Base-by-base conservation (phyloP, 2,113 vertebrate genomes). In the Hippocampus mohnikei region DNA sequence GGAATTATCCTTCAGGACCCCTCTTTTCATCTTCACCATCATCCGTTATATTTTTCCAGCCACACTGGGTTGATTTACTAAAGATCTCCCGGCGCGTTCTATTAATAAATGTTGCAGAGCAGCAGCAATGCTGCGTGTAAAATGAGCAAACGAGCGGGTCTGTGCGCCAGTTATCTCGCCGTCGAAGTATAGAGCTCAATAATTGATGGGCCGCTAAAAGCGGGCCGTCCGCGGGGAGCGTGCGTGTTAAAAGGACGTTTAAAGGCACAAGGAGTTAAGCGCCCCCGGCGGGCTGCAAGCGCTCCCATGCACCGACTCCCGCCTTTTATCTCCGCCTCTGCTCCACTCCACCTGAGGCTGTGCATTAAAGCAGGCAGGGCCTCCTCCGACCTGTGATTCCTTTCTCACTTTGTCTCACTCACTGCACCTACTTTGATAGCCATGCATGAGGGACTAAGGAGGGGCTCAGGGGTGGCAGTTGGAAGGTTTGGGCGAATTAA, bases 141-240 rank as follows among this genome's bases (percentile, higher is more conserved):
- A 87, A 89, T 72, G 67, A 21, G 80, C 77, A 56, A 56, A 56
- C 3, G n/a, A 25, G 56, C 20, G 79, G 72, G 77, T 78, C 71
- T 13, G 13, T 79, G 75, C 71, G 66, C 78, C 81, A 64, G 72
- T 80, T 90, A 90, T 90, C 85, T 88, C 75, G 81, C 74, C 84
- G 84, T 91, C 89, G 89, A 92, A 92, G 90, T 85, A 33, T 60
- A 33, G 18, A 69, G 87, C 84, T 92, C 90, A 93, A 93, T 93
- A 89, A 93, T 93, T 88, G 89, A 93, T 92, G 84, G 88, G 84
- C 90, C 75, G 81, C 81, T 84, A 89, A 86, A 91, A 85, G 77
- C 81, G 74, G 80, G 75, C 82, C 87, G 58, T 91, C 92, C 91
- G 82, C 84, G 44, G 92, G 91, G 92, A 91, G 87, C 82, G 71